Base-by-base conservation (phyloP, 2,113 vertebrate genomes). In the Tupaia tana region DNA sequence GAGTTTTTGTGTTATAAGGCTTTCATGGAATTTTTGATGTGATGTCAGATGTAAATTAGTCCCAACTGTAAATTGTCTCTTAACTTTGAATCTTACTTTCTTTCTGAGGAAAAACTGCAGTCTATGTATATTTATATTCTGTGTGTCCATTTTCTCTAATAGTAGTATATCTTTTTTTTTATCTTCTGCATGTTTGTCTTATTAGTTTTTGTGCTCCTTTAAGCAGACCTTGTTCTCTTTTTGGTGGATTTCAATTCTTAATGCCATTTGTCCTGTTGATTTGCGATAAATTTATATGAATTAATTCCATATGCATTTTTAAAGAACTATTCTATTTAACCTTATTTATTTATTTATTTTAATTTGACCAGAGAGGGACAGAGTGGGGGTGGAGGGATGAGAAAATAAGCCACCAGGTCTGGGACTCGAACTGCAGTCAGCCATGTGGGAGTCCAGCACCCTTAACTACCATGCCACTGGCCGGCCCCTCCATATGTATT, bases 271-370 rank as follows among this genome's bases (percentile, higher is more conserved):
- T 96, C 92, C 71, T 97, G 66, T 79, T 95, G 81, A 95, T 94
- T 94, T 97, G 87, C 86, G 86, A 86, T 96, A 95, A 97, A 54
- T 80, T 61, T 90, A 84, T 91, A 83, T 80, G 92, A 97, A 95
- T 95, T 95, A 93, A 93, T 92, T 95, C 96, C 96, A 94, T 95
- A 92, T 95, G 93, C 92, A 94, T 95, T 90, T 94, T 77, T 80
- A 89, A 59, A 34, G n/a, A 66, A 43, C 6, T 43, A 43, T 43
- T 43, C 43, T 43, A 43, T 43, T 43, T 43, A 43, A 43, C 43
- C 43, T 43, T 43, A 43, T 43, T 43, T 43, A 43, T 43, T 43
- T 43, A 43, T 43, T 43, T 43, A 43, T 43, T 43, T 43, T 43
- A 43, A 43, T 43, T 43, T 43, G 43, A 43, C 43, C 43, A 43